Evolutionary conservation across 2,888 invertebrate species (phyloP), one percentile per base, ranked within the genome.

Genomic region (Mimas tiliae): DNA sequence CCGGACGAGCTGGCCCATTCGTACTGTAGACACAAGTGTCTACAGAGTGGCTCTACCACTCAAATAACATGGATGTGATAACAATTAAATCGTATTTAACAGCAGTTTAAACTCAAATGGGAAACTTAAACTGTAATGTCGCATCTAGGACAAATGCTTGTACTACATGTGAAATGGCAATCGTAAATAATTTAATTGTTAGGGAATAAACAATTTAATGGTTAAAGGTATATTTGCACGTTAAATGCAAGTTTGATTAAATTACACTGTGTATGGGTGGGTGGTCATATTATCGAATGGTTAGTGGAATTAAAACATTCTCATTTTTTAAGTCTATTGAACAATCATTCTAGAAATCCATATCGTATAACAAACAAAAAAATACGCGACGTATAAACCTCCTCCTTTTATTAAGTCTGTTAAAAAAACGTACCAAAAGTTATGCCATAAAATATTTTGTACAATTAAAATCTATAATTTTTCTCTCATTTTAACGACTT

Each of bases 161-260:
- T 42, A 12, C 0, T 33, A 11, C 33, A 8, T 42, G 42, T 38
- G 58, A 6, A 42, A 42, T 1, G 19, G 12, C 19, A 38, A 19
- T 58, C 58, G 58, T 58, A 58, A 58, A 58, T 12, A 16, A 42
- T 42, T 58, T 58, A 58, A 38, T 21, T 38, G 42, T 58, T 53
- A 50, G 8, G n/a, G 0, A 16, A 38, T 58, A 58, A 58, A 58
- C 19, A 7, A n/a, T n/a, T n/a, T n/a, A n/a, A n/a, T n/a, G n/a
- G n/a, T n/a, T 27, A 27, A 27, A 38, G 0, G 19, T 21, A 21
- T 9, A 11, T 19, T 19, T 21, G 51, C 19, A 51, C 11, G 38
- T 38, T 27, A 1, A 9, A 55, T 34, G 6, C n/a, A 16, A 34
- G n/a, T n/a, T n/a, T 27, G 27, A 1, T 27, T 27, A 27, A 27